Evolutionary conservation across 53 echinoderm and acorn worm genomes (phyloP).

Genomic region (Hippasteria phrygiana): DNA sequence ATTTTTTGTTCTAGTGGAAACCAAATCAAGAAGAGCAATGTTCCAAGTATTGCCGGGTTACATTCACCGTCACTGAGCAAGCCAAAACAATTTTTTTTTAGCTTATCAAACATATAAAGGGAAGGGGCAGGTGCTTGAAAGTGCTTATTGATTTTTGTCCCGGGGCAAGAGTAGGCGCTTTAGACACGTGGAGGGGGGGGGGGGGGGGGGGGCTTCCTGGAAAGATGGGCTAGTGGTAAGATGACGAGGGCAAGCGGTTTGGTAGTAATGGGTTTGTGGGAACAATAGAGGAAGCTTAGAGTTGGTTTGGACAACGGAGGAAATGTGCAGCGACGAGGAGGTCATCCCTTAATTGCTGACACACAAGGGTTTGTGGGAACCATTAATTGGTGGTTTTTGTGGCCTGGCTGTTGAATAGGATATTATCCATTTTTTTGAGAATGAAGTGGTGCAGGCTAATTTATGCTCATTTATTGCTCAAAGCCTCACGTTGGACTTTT

Average conservation of each 20-base stretch:
- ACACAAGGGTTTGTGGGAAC: conserved; percentile 14
- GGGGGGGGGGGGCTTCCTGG: conserved; percentile 26
- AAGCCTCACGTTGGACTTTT: too few relatives aligned
- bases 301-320: neutral
- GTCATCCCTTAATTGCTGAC: neutral
- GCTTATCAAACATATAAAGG: neutral
- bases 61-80: neutral
- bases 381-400: neutral
- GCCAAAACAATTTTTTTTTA: too few relatives aligned
- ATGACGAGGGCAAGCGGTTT: neutral
- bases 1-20: too few relatives aligned
- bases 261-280: conserved; percentile 6
- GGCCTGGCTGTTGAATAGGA: neutral
- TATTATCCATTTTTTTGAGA: too few relatives aligned
- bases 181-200: conserved; percentile 6
- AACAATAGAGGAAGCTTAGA: conserved; percentile 22
- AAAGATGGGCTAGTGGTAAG: neutral
- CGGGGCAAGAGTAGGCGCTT: neutral
- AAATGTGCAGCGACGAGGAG: neutral
- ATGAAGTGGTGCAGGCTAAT: too few relatives aligned
- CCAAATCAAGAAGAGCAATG: neutral
- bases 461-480: too few relatives aligned
- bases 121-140: conserved; percentile 11
- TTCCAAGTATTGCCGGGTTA: neutral
- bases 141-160: conserved; percentile 1